Conservation (phyloP, 1,140 invertebrate species). For the Wiebesia pumilae region DNA sequence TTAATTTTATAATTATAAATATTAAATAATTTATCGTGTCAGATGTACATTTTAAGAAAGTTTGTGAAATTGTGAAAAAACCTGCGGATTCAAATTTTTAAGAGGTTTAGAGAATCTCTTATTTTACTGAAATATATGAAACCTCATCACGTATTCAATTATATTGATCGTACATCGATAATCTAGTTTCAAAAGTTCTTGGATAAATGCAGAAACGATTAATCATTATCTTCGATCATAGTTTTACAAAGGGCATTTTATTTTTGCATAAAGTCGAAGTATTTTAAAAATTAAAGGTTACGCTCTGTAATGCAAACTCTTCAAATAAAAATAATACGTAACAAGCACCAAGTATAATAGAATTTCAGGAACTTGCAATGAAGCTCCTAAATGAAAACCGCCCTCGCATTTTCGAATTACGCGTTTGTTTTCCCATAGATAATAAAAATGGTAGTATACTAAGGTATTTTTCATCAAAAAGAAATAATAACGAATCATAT, state of each 20-base stretch:
- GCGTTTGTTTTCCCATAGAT: background rate
- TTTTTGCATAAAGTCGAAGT: background rate
- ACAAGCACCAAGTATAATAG: background rate
- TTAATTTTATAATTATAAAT: background rate
- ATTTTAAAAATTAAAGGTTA: background rate
- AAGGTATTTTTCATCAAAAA: background rate
- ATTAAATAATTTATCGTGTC: too few species aligned
- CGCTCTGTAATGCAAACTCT: background rate
- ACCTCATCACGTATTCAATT: background rate
- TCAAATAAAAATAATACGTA: background rate
- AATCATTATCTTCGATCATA: background rate
- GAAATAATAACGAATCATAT: constrained; percentile 14
- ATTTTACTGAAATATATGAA: background rate
- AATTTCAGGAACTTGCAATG: background rate
- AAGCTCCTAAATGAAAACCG: background rate
- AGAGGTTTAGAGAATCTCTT: background rate
- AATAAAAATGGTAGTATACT: background rate
- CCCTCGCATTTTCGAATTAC: constrained; percentile 10
- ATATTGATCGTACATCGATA: background rate
- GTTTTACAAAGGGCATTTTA: background rate
- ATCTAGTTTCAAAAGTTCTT: background rate
- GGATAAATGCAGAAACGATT: background rate
- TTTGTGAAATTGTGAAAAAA: background rate
- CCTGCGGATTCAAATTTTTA: background rate
- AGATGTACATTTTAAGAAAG: background rate